Base-by-base conservation (phyloP, 2,113 vertebrate species). In the Craseonycteris thonglongyai region DNA sequence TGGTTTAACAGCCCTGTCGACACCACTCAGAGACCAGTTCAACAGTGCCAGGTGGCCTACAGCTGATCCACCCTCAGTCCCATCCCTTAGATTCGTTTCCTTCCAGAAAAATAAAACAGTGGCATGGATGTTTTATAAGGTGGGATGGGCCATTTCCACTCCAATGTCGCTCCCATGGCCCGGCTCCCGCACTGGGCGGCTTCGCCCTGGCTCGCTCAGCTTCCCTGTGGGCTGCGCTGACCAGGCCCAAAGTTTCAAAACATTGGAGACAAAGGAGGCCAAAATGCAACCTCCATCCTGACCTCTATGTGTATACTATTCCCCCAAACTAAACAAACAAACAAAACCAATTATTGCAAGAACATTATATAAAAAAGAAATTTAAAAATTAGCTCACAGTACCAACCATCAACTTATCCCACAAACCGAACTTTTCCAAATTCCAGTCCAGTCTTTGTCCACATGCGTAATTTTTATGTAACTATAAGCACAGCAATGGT, bases 381-480 rank as follows among this genome's bases (percentile, higher is more conserved):
- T 45, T 80, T 76, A 80, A 84, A 94, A 94, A 78, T 83, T 30
- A 93, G 71, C 76, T 83, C 80, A 35, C 3, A 74, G 51, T 35
- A 63, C 56, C 79, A 84, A 72, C 26, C 54, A 74, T 65, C 59
- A 80, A 68, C 45, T 21, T 84, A 63, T 38, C 75, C 93, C 66
- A 88, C 38, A 93, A 93, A 78, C 76, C 47, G 38, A 30, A 40
- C 22, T 88, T 96, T 95, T 92, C 96, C 95, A 33, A 72, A 81
- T 61, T 58, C 61, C 47, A 30, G 63, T 93, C 90, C 74, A 42
- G 79, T 40, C 85, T 88, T 45, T 35, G 54, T 58, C 78, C 86
- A 95, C 90, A 91, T 21, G 69, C 56, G 5, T 5, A 9, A 22
- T 13, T 69, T 96, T 84, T 65, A 63, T 9, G 4, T 56, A 76